phyloP scores from a whole-genome alignment of 2,113 vertebrate genomes.

The Mobula birostris region DNA sequence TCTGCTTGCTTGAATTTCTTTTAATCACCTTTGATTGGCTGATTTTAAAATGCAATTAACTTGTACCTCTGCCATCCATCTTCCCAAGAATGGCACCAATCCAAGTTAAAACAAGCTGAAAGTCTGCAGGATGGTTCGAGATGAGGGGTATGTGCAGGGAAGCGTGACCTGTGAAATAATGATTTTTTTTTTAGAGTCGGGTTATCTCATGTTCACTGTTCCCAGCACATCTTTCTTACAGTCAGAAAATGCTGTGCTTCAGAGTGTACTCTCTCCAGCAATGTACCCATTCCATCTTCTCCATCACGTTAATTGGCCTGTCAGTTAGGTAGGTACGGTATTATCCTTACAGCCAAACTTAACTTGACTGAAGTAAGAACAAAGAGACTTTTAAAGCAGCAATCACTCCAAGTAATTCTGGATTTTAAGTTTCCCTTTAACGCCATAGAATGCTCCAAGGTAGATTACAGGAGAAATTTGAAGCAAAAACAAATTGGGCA shows the following conservation, averaged over 20 bases:
- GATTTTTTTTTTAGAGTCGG: background rate
- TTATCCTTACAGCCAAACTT: background rate
- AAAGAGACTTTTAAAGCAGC: background rate
- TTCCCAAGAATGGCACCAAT: background rate
- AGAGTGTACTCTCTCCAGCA: background rate
- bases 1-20: background rate
- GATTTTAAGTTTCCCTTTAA: background rate
- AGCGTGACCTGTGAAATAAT: background rate
- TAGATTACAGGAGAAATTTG: too few relatives aligned
- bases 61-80: background rate
- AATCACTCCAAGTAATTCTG: background rate
- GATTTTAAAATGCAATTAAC: background rate
- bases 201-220: background rate
- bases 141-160: background rate
- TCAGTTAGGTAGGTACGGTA: background rate
- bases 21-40: background rate
- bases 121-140: background rate
- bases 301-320: conserved; percentile 3
- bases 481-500: too few relatives aligned
- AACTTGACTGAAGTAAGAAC: background rate
- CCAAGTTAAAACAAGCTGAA: background rate
- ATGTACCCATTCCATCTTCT: background rate
- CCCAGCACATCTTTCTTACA: background rate
- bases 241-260: background rate
- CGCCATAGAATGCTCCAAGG: background rate